These are phyloP conservation scores for Gonocerus acuteangulatus DNA, from an alignment of 2,888 invertebrate genomes.

Conservation along the genomic window DNA sequence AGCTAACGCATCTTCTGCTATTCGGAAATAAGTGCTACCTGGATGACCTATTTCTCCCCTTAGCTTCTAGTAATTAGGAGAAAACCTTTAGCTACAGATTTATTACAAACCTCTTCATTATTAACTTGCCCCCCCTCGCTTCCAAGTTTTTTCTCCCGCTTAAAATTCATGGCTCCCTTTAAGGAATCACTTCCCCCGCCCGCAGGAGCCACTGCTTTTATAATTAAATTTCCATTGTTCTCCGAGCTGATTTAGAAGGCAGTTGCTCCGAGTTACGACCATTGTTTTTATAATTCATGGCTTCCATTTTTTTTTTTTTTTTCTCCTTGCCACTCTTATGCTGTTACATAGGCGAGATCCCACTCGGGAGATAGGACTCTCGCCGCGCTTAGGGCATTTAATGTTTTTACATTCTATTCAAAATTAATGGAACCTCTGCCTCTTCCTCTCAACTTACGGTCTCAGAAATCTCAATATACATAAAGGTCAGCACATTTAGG, in stretches of 20 bases:
- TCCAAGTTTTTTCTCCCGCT: neutral
- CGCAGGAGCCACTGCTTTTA: constrained; percentile 3
- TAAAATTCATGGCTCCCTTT: constrained; percentile 21
- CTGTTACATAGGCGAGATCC: too few species aligned
- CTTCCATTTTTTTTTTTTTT: neutral
- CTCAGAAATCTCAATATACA: too few species aligned
- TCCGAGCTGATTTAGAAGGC: constrained; percentile 25
- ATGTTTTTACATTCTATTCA: too few species aligned
- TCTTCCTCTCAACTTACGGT: too few species aligned
- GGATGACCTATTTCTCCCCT: too few species aligned
- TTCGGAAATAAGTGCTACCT: too few species aligned
- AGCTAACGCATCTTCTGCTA: too few species aligned
- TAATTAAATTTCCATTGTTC: constrained; percentile 27
- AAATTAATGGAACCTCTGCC: too few species aligned
- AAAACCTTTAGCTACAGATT: neutral
- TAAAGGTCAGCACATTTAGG: too few species aligned
- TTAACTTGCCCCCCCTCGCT: constrained; percentile 10
- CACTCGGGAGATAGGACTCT: too few species aligned
- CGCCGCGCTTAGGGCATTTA: too few species aligned
- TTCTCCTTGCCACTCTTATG: neutral
- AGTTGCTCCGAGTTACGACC: constrained; percentile 17
- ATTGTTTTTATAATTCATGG: constrained; percentile 25
- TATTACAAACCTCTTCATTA: constrained; percentile 16
- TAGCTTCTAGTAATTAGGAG: too few species aligned
- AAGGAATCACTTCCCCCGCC: constrained; percentile 13